Conservation (phyloP, 2,888 invertebrate genomes). For the Drosophila neonasuta region DNA sequence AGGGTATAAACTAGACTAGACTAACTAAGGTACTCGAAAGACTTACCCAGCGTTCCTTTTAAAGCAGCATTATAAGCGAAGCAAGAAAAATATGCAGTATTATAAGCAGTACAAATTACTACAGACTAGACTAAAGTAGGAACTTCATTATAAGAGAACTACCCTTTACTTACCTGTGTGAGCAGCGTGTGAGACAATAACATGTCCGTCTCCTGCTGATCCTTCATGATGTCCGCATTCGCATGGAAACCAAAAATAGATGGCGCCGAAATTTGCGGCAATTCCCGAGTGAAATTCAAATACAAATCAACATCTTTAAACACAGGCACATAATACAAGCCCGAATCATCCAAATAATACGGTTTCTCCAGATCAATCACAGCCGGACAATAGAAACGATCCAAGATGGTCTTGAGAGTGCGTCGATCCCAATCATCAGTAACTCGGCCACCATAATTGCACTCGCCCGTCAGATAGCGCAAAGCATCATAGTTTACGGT, state of each 20-base stretch:
- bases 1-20: neutral
- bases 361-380: constrained; percentile 85
- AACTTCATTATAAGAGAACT: neutral
- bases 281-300: constrained; percentile 85
- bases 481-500: constrained; percentile 93
- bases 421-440: constrained; percentile 98
- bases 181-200: constrained; percentile 88
- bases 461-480: constrained; percentile 95
- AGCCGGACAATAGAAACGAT: constrained; percentile 89
- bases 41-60: constrained; percentile 83
- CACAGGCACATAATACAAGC: constrained; percentile 88
- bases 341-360: constrained; percentile 87
- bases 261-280: constrained; percentile 91
- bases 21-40: neutral
- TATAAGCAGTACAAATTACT: constrained; percentile 12
- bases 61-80: constrained; percentile 8
- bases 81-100: constrained; percentile 13
- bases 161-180: constrained; percentile 86
- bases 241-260: constrained; percentile 95
- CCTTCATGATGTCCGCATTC: constrained; percentile 96
- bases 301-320: constrained; percentile 89
- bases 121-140: neutral
- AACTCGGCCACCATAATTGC: constrained; percentile 97
- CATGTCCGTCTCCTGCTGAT: constrained; percentile 92
- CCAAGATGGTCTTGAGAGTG: constrained; percentile 90